Evolutionary conservation across 1,140 invertebrate genomes (phyloP), one percentile per base, ranked within the genome.

Genomic region (Charaxes varanes): DNA sequence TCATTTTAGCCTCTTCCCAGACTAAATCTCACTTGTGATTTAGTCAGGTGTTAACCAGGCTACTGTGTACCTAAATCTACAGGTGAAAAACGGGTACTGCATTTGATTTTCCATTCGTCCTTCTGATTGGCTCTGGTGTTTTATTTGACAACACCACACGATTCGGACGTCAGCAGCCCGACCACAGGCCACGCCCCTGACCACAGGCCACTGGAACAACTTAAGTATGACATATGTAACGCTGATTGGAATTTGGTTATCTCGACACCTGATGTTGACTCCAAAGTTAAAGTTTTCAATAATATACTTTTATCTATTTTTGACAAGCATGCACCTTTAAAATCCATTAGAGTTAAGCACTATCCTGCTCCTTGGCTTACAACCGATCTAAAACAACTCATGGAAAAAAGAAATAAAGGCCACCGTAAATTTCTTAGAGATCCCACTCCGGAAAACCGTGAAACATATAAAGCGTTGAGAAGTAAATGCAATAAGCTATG

Each of bases 341-440:
- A 17, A 2, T 17, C 15, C 19, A 12, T 33, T 8, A 18, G 8
- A 11, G 15, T 33, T n/a, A 33, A 33, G 11, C 31, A 33, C 11
- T 18, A 18, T 7, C 31, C 31, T 5, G 31, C 31, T 8, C 31
- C 31, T 1, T 33, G 31, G 31, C 3, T 33, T 7, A 18, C 31
- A 3, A 2, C 15, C 3, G 16, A 33, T 1, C 8, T 33, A 8
- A 19, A 19, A 21, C 3, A 17, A n/a, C 1, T 33, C 3, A 18
- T 33, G 6, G n/a, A 19, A 2, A 33, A 18, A 18, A 33, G 17
- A 18, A 18, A 16, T 10, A 16, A 18, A 18, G 31, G 16, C 6
- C 15, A 33, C 4, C 17, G 2, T 19, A 18, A 19, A 33, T 18
- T 18, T 18, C 15, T 8, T 2, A 18, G 1, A 2, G 8, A 17